Evolutionary conservation across 2,888 invertebrate genomes (phyloP), one percentile per base, ranked within the genome.

Genomic region (Apotomis betuletana): DNA sequence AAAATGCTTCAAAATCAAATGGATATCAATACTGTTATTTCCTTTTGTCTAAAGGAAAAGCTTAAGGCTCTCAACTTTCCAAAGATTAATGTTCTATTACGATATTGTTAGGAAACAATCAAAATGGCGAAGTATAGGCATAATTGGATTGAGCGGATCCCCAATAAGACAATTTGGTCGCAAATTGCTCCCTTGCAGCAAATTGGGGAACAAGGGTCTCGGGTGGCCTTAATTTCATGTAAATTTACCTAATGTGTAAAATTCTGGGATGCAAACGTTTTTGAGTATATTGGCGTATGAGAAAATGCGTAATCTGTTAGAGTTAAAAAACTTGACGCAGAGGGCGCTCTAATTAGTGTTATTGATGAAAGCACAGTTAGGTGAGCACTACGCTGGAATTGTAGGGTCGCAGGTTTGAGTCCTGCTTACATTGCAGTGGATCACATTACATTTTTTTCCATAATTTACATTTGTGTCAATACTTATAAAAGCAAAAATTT

Each of bases 121-220:
- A 71, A 41, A 70, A 70, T 61, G 60, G 70, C 70, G 65, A 51
- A 70, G 70, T 70, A 67, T 67, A 57, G 67, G 57, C 71, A 62
- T 71, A 71, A 71, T 71, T 67, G 71, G 67, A 71, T 71, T 71
- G 49, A 9, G 64, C 44, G 55, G 64, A 70, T 44, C 64, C 67
- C 57, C 60, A 61, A 82, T 81, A 84, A 86, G 87, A 87, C 85
- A 87, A 87, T 86, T 84, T 83, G 80, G 74, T 70, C 80, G 79
- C 81, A 86, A 87, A 88, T 87, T 87, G 87, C 79, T 80, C 83
- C 85, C 85, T 83, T 81, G 79, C 79, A 81, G 83, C 78, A 87
- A 87, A 88, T 88, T 87, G 86, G 80, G 80, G 79, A 79, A 83
- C 77, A 81, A 81, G 79, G 80, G 75, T 61, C 74, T 70, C 74